phyloP scores from a whole-genome alignment of 2,888 invertebrate genomes.

The Leucophora obtusa region DNA sequence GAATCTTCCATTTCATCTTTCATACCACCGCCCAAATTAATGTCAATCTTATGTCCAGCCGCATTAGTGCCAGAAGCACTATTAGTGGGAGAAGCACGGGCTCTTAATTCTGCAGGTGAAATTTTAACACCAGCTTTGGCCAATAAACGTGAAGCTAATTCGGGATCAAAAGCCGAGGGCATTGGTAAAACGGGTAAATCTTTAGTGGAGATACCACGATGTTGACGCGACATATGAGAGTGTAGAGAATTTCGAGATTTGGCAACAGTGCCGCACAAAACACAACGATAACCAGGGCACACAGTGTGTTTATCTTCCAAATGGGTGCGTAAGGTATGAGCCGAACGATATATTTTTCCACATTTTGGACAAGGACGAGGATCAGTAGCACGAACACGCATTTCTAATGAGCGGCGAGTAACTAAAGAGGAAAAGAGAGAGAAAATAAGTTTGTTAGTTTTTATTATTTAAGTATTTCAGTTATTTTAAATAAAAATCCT shows the following conservation, averaged over 20 bases:
- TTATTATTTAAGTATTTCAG: background rate
- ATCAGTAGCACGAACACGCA: slow-evolving; percentile 94
- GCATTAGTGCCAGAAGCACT: slow-evolving; percentile 81
- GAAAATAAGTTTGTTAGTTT: slow-evolving; percentile 1
- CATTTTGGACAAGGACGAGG: slow-evolving; percentile 95
- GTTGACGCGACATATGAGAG: slow-evolving; percentile 96
- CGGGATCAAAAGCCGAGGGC: slow-evolving; percentile 95
- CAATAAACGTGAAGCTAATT: slow-evolving; percentile 89
- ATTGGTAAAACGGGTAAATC: slow-evolving; percentile 94
- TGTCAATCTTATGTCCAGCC: slow-evolving; percentile 54
- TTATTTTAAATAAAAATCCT: slow-evolving; percentile 52
- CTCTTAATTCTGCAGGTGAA: slow-evolving; percentile 89
- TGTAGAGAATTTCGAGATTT: slow-evolving; percentile 94
- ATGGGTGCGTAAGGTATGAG: slow-evolving; percentile 93
- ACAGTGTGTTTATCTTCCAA: slow-evolving; percentile 95
- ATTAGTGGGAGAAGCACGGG: slow-evolving; percentile 89
- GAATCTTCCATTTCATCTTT: slow-evolving; percentile 85
- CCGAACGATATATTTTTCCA: slow-evolving; percentile 94
- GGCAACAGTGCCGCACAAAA: slow-evolving; percentile 94
- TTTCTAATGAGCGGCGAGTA: slow-evolving; percentile 89
- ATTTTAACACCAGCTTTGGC: slow-evolving; percentile 94
- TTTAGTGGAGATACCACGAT: slow-evolving; percentile 94
- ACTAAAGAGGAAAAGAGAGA: slow-evolving; percentile 78
- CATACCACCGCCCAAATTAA: slow-evolving; percentile 83
- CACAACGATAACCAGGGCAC: slow-evolving; percentile 94